These are phyloP conservation scores for Castor canadensis DNA, from an alignment of 2,113 vertebrate genomes.

Conservation along the genomic window DNA sequence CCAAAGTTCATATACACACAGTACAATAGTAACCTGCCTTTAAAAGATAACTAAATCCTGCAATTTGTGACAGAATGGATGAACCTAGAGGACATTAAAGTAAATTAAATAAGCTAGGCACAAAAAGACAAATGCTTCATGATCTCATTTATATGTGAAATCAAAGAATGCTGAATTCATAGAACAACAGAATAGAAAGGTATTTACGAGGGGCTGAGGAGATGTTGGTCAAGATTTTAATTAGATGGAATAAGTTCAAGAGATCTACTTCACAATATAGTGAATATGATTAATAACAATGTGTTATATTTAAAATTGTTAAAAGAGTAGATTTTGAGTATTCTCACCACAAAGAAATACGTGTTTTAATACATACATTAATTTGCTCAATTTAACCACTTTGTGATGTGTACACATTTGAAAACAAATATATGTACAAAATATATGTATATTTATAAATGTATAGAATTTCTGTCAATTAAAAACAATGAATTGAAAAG, in stretches of 20 bases:
- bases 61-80: too few relatives aligned
- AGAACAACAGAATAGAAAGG: not conserved
- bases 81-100: not conserved
- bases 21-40: too few relatives aligned
- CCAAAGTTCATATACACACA: too few relatives aligned
- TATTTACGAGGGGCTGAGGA: not conserved
- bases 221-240: not conserved
- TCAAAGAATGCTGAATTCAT: not conserved
- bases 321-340: not conserved
- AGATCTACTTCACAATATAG: not conserved
- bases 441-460: not conserved
- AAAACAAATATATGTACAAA: not conserved
- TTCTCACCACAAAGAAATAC: not conserved
- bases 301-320: not conserved
- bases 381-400: not conserved
- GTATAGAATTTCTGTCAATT: not conserved
- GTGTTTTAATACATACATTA: not conserved
- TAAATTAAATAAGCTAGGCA: not conserved
- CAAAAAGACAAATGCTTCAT: not conserved
- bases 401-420: not conserved
- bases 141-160: not conserved
- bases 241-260: not conserved
- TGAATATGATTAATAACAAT: not conserved
- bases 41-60: too few relatives aligned
- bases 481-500: not conserved